phyloP scores from a whole-genome alignment of 53 echinoderm and acorn worm species.

The Apostichopus leukothele region DNA sequence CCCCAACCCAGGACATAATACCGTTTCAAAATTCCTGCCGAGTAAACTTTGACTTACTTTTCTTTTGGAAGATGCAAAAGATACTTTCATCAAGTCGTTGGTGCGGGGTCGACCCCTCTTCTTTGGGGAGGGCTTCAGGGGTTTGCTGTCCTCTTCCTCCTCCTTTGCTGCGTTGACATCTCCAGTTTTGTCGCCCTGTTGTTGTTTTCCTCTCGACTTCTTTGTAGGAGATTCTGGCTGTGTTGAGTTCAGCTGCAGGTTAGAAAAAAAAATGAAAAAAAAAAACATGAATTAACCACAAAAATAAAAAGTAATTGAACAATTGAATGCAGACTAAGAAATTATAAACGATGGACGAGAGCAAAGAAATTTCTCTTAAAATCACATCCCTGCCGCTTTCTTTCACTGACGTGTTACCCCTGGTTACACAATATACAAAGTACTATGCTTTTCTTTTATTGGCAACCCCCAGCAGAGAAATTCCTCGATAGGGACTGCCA shows the following conservation, averaged over 20 bases:
- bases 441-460: too few species aligned
- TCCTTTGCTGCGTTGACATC: neutral
- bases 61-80: slow-evolving; percentile 67
- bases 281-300: neutral
- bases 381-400: too few species aligned
- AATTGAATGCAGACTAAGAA: too few species aligned
- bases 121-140: slow-evolving; percentile 56
- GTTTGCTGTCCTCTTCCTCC: slow-evolving; percentile 27
- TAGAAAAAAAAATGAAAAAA: neutral
- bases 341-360: too few species aligned
- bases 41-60: slow-evolving; percentile 53
- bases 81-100: slow-evolving; percentile 33
- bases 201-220: slow-evolving; percentile 47
- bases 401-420: too few species aligned
- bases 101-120: slow-evolving; percentile 55
- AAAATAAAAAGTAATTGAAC: too few species aligned
- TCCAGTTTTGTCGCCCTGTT: neutral
- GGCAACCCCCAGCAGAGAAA: too few species aligned
- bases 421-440: too few species aligned
- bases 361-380: too few species aligned
- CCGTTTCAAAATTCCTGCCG: too few species aligned
- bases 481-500: too few species aligned
- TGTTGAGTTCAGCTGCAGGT: slow-evolving; percentile 65
- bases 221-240: slow-evolving; percentile 51
- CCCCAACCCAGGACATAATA: too few species aligned